phyloP scores from a whole-genome alignment of 2,797 vertebrate genomes.

The Sebastes taczanowskii region DNA sequence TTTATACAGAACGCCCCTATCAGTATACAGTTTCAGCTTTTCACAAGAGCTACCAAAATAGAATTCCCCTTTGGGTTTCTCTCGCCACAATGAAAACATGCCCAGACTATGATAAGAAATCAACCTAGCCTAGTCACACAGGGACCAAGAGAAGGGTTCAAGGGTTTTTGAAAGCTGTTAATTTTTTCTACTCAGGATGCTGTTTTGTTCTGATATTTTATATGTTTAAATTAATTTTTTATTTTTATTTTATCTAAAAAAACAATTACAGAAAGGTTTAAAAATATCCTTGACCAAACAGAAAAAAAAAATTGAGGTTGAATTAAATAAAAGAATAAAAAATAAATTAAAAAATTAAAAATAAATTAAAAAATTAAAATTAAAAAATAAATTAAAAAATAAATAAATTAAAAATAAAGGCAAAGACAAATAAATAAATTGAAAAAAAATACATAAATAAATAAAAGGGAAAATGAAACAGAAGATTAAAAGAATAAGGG shows the following conservation, averaged over 20 bases:
- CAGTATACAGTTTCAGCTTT: constrained; percentile 28
- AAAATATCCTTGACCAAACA: background rate
- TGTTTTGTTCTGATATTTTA: background rate
- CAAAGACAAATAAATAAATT: too few species aligned
- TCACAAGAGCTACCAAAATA: constrained; percentile 47
- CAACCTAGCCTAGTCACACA: background rate
- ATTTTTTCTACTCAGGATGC: background rate
- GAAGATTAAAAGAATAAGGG: too few species aligned
- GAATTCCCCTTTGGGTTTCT: constrained; percentile 4
- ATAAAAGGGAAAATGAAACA: too few species aligned
- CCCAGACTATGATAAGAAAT: background rate
- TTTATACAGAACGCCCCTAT: constrained; percentile 25
- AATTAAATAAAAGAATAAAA: background rate
- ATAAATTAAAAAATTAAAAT: too few species aligned
- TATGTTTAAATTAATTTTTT: background rate
- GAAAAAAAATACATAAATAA: too few species aligned
- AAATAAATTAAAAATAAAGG: too few species aligned
- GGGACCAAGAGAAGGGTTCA: background rate
- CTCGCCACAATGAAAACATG: constrained; percentile 15
- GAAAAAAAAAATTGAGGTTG: background rate
- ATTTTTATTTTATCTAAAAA: background rate
- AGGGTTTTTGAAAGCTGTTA: background rate
- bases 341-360: too few species aligned
- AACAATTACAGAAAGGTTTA: background rate
- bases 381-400: too few species aligned